Conservation (phyloP, 35 echinoderm and acorn worm genomes). For the Hemicentrotus pulcherrimus region DNA sequence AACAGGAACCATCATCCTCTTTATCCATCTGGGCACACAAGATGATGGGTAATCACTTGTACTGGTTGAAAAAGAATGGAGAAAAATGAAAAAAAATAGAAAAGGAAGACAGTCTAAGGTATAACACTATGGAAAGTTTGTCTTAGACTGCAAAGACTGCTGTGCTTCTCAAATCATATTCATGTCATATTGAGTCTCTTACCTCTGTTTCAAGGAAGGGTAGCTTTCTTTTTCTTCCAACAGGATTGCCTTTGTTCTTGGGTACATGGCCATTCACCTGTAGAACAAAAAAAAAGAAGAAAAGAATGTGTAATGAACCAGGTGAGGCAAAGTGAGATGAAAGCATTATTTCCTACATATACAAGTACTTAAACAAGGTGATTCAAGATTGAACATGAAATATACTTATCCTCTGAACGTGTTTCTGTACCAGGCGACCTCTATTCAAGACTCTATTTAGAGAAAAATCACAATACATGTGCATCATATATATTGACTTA, state of each 20-base stretch:
- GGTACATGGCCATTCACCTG: conserved; percentile 62
- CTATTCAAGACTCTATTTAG: background rate
- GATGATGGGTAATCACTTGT: too few relatives aligned
- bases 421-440: background rate
- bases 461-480: background rate
- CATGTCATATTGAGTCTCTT: background rate
- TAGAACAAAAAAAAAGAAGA: conserved; percentile 22
- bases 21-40: too few relatives aligned
- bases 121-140: too few relatives aligned
- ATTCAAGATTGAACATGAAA: background rate
- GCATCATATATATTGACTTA: background rate
- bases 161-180: background rate
- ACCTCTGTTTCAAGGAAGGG: conserved; percentile 68
- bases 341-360: background rate
- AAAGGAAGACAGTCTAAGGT: too few relatives aligned
- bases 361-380: background rate
- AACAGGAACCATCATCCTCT: too few relatives aligned
- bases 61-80: too few relatives aligned
- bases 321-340: background rate
- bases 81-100: too few relatives aligned
- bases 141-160: too few relatives aligned
- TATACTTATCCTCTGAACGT: too few relatives aligned
- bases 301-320: background rate
- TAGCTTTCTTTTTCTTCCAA: conserved; percentile 85
- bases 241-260: conserved; percentile 58